These are phyloP conservation scores for Heliocidaris tuberculata DNA, from an alignment of 35 echinoderm and acorn worm genomes.

Conservation along the genomic window DNA sequence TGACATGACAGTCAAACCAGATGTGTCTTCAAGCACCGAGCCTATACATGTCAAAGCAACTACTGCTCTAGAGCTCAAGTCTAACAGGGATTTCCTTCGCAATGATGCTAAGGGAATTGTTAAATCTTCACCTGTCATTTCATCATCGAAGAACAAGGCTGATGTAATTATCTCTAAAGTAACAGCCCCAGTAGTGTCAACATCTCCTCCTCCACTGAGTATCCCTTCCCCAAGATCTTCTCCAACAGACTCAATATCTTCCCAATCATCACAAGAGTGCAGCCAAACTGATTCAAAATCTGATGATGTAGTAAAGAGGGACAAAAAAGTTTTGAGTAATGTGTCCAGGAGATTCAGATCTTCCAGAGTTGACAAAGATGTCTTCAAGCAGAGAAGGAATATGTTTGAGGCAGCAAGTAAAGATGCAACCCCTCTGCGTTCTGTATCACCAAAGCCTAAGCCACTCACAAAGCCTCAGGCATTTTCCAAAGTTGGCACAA, in stretches of 20 bases:
- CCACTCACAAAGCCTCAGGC: neutral
- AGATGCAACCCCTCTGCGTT: constrained; percentile 9
- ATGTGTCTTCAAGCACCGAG: neutral
- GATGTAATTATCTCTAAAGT: neutral
- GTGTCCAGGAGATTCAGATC: constrained; percentile 39
- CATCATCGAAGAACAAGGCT: constrained; percentile 16
- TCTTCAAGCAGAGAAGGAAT: constrained; percentile 45
- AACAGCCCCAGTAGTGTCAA: neutral
- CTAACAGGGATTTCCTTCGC: neutral
- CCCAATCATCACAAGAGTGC: constrained; percentile 24
- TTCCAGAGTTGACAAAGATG: constrained; percentile 46
- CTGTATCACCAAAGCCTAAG: constrained; percentile 13
- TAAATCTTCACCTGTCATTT: constrained; percentile 17
- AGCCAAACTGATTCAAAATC: constrained; percentile 11
- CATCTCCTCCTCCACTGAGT: neutral
- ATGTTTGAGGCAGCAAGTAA: constrained; percentile 47
- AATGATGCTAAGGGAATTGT: constrained; percentile 20
- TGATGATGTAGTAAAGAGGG: constrained; percentile 31
- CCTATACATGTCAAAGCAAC: neutral
- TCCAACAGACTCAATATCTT: constrained; percentile 7
- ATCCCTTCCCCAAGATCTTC: neutral
- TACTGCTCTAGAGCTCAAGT: neutral
- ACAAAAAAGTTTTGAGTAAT: constrained; percentile 16
- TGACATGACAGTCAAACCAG: constrained; percentile 6
- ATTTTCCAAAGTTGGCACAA: neutral